Base-by-base conservation (phyloP, 2,797 vertebrate genomes). In the Manis crassicaudata region DNA sequence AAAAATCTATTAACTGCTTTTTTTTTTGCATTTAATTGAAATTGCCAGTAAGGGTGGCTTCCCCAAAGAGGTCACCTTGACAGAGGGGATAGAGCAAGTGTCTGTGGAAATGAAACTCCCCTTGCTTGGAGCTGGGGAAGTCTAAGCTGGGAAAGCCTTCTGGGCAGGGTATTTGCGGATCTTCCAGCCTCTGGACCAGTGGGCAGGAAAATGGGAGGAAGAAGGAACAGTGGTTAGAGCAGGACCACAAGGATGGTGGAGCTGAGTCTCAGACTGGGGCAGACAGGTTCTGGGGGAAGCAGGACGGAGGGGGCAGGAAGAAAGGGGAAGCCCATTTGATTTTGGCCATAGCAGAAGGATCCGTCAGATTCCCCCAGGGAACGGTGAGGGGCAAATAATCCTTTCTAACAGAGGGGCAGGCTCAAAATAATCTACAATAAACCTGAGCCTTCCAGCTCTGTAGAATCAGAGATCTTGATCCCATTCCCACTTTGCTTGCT, bases 21-120 rank as follows among this genome's bases (percentile, higher is more conserved):
- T 46, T 46, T 97, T 94, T 96, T 85, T 95, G 13, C 54, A 63
- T 95, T 96, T 92, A 96, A 96, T 81, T 95, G 88, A 96, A 96
- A 96, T 94, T 94, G 67, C 92, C 86, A 92, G 58, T 83, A 96
- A 96, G 90, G 72, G 89, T 88, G 96, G 67, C 75, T 96, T 96
- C 86, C 92, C 86, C 92, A 87, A 94, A 90, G 75, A 77, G 90
- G 84, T 96, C 95, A 96, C 96, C 72, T 95, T 97, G 92, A 83
- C 35, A 72, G 50, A 96, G n/a, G 50, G 76, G 60, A 96, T 40
- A 60, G 85, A 90, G 40, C 52, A 83, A 85, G 13, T 58, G 65
- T 83, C 88, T 70, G 13, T 75, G 68, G 84, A 76, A 84, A 89
- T 46, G n/a, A 68, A 90, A 63, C 32, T 58, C 80, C 56, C 54